These are phyloP conservation scores for Dermatemys mawii DNA, from an alignment of 2,113 vertebrate genomes.

Conservation along the genomic window DNA sequence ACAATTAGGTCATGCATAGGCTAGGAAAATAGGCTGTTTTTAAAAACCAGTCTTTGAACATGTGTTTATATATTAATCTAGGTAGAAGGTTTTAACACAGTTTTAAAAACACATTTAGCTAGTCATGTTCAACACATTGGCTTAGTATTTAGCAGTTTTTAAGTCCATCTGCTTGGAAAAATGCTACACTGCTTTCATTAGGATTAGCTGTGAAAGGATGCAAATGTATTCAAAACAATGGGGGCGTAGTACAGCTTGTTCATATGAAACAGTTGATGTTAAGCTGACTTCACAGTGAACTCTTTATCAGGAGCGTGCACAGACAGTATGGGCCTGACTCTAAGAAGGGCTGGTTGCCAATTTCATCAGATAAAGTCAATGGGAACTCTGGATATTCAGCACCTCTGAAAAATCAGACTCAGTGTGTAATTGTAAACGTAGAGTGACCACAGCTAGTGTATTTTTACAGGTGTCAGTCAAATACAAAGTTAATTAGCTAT, in stretches of 20 bases:
- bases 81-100: background rate
- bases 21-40: background rate
- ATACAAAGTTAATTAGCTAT: background rate
- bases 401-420: background rate
- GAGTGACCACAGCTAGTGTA: background rate
- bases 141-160: background rate
- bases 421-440: background rate
- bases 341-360: background rate
- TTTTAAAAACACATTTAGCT: background rate
- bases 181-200: background rate
- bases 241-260: background rate
- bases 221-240: background rate
- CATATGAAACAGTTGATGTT: background rate
- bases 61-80: background rate
- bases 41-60: background rate
- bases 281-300: background rate
- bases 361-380: background rate
- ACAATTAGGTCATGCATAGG: background rate
- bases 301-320: background rate
- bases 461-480: background rate
- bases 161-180: background rate
- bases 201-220: background rate
- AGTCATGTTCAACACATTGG: background rate
- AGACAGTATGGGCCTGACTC: background rate
- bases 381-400: background rate